Evolutionary conservation across 2,797 vertebrate species (phyloP), one percentile per base, ranked within the genome.

Genomic region (Manis crassicaudata): DNA sequence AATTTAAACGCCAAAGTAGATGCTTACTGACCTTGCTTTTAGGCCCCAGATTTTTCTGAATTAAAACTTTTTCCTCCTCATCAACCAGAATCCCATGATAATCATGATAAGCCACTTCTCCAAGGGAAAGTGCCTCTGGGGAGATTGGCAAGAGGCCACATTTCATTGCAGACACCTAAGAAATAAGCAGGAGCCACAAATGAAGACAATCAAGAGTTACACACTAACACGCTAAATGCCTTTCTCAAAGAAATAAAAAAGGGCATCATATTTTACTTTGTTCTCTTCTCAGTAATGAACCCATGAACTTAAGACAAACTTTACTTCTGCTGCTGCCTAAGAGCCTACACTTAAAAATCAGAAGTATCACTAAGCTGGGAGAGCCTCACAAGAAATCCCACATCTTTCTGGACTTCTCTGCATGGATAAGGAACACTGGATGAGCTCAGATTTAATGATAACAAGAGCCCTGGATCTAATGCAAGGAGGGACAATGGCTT

Each of bases 91-190:
- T 99, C 90, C 99, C 99, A 1, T 99, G 99, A 97, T 99, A 99
- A 98, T 99, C 99, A 32, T 99, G 99, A 95, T 99, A 99, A 90
- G 99, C 93, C 97, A 99, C 98, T 93, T 99, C 99, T 9, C 99
- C 99, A 13, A 99, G 98, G 43, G 99, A 99, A 96, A 99, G 98
- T 0, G 99, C 99, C 98, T 99, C 99, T 0, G 99, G 99, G 18
- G 99, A 99, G 96, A 99, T 99, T 9, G 99, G 99, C 97, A 99
- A 94, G 88, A 99, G 99, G 72, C 99, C 99, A 25, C 99, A 99
- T 82, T 99, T 99, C 99, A 99, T 99, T 40, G 99, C 99, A 0
- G 99, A 99, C 88, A 99, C 99, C 99, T 99, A 96, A 81, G n/a
- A 23, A 56, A 14, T 29, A 79, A 32, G 65, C 1, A 1, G 79